Conservation (phyloP, 1,140 invertebrate genomes). For the Caenorhabditis tropicalis region DNA sequence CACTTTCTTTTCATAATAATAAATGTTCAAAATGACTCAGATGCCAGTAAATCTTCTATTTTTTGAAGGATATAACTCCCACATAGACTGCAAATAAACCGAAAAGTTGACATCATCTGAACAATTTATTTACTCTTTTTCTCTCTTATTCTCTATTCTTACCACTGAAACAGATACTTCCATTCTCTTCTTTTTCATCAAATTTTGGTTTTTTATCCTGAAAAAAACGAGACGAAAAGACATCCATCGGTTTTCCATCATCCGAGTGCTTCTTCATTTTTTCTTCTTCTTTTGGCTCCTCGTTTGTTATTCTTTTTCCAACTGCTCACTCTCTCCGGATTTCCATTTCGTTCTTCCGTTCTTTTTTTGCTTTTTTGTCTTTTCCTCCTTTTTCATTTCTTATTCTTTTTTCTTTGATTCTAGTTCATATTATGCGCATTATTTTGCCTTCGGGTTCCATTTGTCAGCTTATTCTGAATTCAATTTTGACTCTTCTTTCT, state of each 20-base stretch:
- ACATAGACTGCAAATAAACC: background rate
- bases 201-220: background rate
- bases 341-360: slow-evolving; percentile 31
- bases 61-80: background rate
- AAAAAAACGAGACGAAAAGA: background rate
- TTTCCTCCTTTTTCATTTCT: background rate
- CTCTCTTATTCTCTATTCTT: too few relatives aligned
- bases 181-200: background rate
- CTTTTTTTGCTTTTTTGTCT: background rate
- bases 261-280: background rate
- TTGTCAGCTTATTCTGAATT: background rate
- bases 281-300: slow-evolving; percentile 23
- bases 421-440: slow-evolving; percentile 41
- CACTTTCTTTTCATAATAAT: too few relatives aligned
- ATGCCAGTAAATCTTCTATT: background rate
- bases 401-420: background rate
- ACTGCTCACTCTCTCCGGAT: background rate
- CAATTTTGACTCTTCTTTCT: slow-evolving; percentile 8
- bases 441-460: background rate
- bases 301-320: slow-evolving; percentile 38
- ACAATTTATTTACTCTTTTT: slow-evolving; percentile 5
- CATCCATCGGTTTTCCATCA: background rate
- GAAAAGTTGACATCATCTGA: background rate
- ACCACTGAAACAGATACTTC: background rate
- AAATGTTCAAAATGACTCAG: background rate